Evolutionary conservation across 2,888 invertebrate species (phyloP).

Genomic region (Caenorhabditis sp.): DNA sequence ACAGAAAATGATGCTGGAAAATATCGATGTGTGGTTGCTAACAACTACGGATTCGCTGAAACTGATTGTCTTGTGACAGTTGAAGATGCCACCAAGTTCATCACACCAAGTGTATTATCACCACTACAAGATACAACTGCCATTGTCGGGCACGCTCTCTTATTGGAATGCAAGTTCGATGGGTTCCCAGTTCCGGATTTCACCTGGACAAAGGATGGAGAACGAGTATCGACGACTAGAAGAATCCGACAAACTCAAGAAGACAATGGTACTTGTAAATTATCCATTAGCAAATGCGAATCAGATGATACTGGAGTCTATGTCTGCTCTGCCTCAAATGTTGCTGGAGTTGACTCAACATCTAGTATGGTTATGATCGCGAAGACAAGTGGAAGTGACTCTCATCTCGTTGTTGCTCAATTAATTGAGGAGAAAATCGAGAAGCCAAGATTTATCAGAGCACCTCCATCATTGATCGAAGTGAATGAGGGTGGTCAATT

Average conservation of each 20-base stretch:
- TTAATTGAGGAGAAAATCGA: constrained; percentile 36
- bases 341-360: constrained; percentile 54
- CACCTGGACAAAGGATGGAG: constrained; percentile 67
- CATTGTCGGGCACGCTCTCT: constrained; percentile 49
- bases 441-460: constrained; percentile 56
- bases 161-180: constrained; percentile 71
- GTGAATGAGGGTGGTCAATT: constrained; percentile 59
- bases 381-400: constrained; percentile 55
- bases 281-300: constrained; percentile 47
- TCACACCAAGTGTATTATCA: constrained; percentile 45
- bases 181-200: constrained; percentile 72
- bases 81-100: constrained; percentile 47
- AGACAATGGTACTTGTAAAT: constrained; percentile 53
- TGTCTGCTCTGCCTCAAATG: constrained; percentile 50
- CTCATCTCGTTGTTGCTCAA: constrained; percentile 64
- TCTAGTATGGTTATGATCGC: constrained; percentile 63
- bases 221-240: constrained; percentile 53
- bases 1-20: constrained; percentile 68
- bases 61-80: constrained; percentile 49
- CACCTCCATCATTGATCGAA: constrained; percentile 56
- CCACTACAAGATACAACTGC: constrained; percentile 46
- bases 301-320: constrained; percentile 65
- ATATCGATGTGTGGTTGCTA: constrained; percentile 71
- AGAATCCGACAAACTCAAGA: constrained; percentile 49
- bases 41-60: constrained; percentile 58